Percentiles rank a stretch among this genome's conserved stretches.
Evolutionary conservation across 2,888 invertebrate species (phyloP).

Genomic region (Eueremaeus valkanovi): DNA sequence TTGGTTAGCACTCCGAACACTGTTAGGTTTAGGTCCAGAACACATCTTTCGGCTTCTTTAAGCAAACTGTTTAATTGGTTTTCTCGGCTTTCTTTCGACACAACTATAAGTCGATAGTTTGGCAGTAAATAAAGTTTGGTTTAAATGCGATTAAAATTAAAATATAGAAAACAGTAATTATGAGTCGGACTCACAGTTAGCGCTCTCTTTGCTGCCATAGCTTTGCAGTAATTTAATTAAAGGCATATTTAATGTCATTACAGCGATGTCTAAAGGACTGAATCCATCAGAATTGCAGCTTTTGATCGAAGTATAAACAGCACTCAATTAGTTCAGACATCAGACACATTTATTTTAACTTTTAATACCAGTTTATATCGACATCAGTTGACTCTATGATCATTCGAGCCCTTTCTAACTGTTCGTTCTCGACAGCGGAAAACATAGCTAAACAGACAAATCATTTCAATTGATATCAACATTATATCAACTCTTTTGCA

Average conservation of each 20-base stretch:
- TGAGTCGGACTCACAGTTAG: slow-evolving; percentile 52
- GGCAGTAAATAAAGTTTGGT: neutral
- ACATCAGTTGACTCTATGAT: slow-evolving; percentile 88
- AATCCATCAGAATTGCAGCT: slow-evolving; percentile 84
- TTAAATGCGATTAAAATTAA: slow-evolving; percentile 5
- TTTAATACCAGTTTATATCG: slow-evolving; percentile 80
- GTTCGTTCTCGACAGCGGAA: slow-evolving; percentile 91
- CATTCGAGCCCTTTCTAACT: slow-evolving; percentile 82
- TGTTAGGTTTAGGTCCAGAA: slow-evolving; percentile 41
- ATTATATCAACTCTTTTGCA: no score
- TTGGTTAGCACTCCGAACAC: slow-evolving; percentile 43
- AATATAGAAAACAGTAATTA: slow-evolving; percentile 43
- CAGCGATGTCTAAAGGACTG: slow-evolving; percentile 86
- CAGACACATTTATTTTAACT: neutral
- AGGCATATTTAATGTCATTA: slow-evolving; percentile 79
- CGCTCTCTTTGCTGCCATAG: slow-evolving; percentile 55
- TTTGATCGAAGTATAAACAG: slow-evolving; percentile 49
- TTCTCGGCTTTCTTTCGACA: slow-evolving; percentile 48
- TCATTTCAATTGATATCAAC: no score
- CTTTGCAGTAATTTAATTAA: slow-evolving; percentile 84
- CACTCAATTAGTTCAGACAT: neutral
- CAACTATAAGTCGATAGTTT: neutral
- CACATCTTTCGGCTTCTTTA: slow-evolving; percentile 47
- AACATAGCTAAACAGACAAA: no score
- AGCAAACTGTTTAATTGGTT: slow-evolving; percentile 51